Percentiles rank a stretch among this genome's conserved stretches.
Conservation (phyloP, 2,888 invertebrate species). For the Synanthedon andrenaeformis region DNA sequence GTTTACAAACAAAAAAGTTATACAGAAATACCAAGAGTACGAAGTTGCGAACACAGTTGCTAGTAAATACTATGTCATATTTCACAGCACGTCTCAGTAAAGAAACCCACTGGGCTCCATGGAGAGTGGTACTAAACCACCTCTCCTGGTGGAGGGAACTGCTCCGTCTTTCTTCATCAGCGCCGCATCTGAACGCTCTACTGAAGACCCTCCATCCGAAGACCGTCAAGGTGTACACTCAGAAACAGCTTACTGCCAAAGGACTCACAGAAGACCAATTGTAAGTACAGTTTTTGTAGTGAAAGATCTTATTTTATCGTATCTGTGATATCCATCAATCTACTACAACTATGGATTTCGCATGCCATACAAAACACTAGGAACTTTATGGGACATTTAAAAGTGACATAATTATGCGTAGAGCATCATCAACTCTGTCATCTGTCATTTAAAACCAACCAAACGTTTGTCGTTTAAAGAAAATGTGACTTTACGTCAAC, state of each 20-base stretch:
- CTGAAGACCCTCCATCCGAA: slow-evolving; percentile 34
- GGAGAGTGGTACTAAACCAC: slow-evolving; percentile 83
- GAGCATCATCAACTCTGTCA: too few relatives aligned
- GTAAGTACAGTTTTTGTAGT: slow-evolving; percentile 25
- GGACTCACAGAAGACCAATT: slow-evolving; percentile 34
- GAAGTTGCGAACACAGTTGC: too few relatives aligned
- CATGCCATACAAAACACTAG: too few relatives aligned
- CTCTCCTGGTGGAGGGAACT: slow-evolving; percentile 79
- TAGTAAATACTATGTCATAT: background rate
- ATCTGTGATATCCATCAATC: background rate
- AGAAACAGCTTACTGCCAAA: slow-evolving; percentile 18
- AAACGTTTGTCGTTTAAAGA: too few relatives aligned
- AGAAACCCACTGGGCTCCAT: slow-evolving; percentile 85
- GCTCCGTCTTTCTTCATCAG: slow-evolving; percentile 78
- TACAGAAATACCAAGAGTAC: too few relatives aligned
- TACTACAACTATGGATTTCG: background rate
- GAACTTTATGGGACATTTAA: too few relatives aligned
- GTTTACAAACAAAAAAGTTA: too few relatives aligned
- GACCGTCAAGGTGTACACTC: slow-evolving; percentile 21
- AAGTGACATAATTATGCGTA: too few relatives aligned
- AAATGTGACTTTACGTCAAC: too few relatives aligned
- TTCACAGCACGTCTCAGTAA: slow-evolving; percentile 47
- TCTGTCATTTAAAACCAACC: too few relatives aligned
- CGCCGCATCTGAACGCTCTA: slow-evolving; percentile 67
- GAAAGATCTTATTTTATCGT: background rate